These are phyloP conservation scores for Craniophora ligustri DNA, from an alignment of 2,888 invertebrate genomes.

Conservation along the genomic window DNA sequence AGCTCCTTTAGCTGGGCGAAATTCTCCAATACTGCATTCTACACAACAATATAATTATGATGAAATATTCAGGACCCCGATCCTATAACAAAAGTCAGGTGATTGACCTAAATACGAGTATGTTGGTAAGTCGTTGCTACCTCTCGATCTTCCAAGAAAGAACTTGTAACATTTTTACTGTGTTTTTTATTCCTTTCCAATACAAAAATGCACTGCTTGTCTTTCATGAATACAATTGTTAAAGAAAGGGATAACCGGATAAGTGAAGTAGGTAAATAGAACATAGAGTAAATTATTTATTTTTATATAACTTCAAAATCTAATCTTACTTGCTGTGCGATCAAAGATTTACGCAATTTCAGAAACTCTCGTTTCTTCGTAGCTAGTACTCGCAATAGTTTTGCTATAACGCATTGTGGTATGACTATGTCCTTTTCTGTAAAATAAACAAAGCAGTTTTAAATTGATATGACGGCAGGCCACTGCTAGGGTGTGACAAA, in stretches of 20 bases:
- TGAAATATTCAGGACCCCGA: no score
- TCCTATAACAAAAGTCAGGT: no score
- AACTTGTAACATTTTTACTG: background rate
- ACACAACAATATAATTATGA: no score
- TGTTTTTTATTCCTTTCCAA: no score
- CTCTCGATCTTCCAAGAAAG: no score
- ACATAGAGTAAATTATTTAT: no score
- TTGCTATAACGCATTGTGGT: slow-evolving; percentile 69
- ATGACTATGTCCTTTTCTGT: slow-evolving; percentile 68
- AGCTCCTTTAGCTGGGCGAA: slow-evolving; percentile 75
- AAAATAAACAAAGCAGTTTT: slow-evolving; percentile 3
- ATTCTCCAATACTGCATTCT: slow-evolving; percentile 75
- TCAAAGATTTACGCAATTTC: slow-evolving; percentile 70
- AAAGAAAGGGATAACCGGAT: no score
- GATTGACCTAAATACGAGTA: no score
- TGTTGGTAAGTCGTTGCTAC: background rate
- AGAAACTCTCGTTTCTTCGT: slow-evolving; percentile 79
- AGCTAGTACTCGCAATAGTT: slow-evolving; percentile 68
- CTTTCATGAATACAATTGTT: background rate
- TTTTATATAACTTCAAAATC: background rate
- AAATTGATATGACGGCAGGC: no score
- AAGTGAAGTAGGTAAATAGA: no score
- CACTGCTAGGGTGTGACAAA: background rate
- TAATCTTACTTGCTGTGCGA: slow-evolving; percentile 71
- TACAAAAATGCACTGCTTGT: background rate